Base-by-base conservation (phyloP, 2,797 vertebrate species). In the Lutjanus argentimaculatus region DNA sequence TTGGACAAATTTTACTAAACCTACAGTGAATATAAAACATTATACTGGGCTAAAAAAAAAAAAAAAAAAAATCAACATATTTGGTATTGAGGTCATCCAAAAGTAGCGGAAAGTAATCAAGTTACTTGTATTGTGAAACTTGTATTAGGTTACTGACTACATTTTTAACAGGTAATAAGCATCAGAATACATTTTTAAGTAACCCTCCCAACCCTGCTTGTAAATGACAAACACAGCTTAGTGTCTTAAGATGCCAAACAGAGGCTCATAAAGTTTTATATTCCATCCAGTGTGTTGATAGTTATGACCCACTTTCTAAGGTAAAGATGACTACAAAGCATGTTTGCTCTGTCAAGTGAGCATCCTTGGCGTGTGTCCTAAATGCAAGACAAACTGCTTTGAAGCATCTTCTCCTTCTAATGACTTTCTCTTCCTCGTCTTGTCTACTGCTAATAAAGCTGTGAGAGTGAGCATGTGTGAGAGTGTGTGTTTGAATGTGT, bases 371-470 rank as follows among this genome's bases (percentile, higher is more conserved):
- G 83, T 16, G n/a, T 71, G 71, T 85, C 79, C 81, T 89, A 84
- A 88, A 88, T 80, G 83, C 46, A 77, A 90, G 82, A 87, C 83
- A 88, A 88, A 88, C 68, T 67, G 80, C 86, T 91, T 88, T 86
- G 85, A 91, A 91, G 88, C 78, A 67, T 76, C 72, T 67, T 84
- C 56, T 72, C 76, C 74, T 85, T 91, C 73, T 91, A 89, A 91
- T 85, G 88, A 89, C 80, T 87, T 88, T 85, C 68, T 77, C 75
- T 80, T 78, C 64, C 45, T 66, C 12, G 1, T 76, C 71, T 72
- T 65, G 55, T 85, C 77, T 72, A 7, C 65, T 49, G 71, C 77
- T 86, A 83, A 83, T 87, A 86, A 83, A 86, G 78, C 75, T 36
- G 55, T 49, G 16, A 57, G 42, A 0, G 72, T 0, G 59, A 7